Evolutionary conservation across 1,140 invertebrate genomes (phyloP).

Genomic region (Triops cancriformis): DNA sequence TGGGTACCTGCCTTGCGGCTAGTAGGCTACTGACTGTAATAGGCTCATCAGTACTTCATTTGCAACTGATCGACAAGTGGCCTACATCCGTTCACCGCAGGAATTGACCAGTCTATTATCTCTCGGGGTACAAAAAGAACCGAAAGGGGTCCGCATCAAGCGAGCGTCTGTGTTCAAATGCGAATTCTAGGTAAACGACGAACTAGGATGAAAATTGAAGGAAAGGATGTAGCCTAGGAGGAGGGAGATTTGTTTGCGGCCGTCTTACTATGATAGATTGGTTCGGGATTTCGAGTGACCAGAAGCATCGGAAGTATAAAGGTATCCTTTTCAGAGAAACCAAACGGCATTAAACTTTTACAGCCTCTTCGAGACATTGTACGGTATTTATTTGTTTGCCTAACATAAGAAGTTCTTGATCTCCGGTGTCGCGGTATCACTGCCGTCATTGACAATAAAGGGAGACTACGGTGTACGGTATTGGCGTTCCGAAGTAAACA

Average conservation of each 20-base stretch:
- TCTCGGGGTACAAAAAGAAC: background rate
- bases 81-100: background rate
- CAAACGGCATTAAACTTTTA: background rate
- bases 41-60: background rate
- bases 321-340: background rate
- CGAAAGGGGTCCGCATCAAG: background rate
- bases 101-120: slow-evolving; percentile 1
- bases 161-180: background rate
- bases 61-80: background rate
- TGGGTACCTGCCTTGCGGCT: background rate
- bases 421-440: background rate
- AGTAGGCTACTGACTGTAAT: background rate
- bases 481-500: background rate
- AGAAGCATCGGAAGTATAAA: background rate
- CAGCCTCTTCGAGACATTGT: background rate
- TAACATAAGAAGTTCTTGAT: background rate
- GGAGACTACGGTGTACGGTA: background rate
- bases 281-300: background rate
- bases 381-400: background rate
- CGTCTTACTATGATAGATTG: background rate
- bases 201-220: background rate
- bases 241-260: background rate
- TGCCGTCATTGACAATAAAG: background rate
- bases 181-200: background rate
- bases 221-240: background rate